These are phyloP conservation scores for Drosophila melanocephala DNA, from an alignment of 2,888 invertebrate species.

Conservation along the genomic window DNA sequence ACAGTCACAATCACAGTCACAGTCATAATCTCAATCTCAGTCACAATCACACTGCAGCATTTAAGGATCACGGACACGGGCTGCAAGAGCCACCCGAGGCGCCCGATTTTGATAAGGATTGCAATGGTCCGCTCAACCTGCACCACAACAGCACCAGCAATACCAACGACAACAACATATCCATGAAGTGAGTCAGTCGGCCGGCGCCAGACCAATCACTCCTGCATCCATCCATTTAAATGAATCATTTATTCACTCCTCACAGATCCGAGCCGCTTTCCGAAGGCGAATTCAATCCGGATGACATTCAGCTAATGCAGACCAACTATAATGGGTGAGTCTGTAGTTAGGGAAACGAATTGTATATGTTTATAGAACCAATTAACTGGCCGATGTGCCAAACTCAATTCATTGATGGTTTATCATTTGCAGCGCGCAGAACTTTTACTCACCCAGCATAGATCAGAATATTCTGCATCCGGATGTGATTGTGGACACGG, in stretches of 20 bases:
- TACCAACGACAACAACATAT: constrained; percentile 77
- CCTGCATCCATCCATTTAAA: neutral
- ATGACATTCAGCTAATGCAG: constrained; percentile 84
- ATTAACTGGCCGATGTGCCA: neutral
- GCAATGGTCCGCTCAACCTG: constrained; percentile 80
- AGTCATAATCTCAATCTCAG: constrained; percentile 36
- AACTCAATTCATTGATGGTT: neutral
- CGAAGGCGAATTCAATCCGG: constrained; percentile 84
- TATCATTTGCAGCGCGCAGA: constrained; percentile 76
- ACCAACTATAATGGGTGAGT: constrained; percentile 84
- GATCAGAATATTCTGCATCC: constrained; percentile 84
- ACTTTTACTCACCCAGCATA: constrained; percentile 83
- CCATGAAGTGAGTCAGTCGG: constrained; percentile 79
- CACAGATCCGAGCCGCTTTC: constrained; percentile 84
- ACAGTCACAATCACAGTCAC: constrained; percentile 38
- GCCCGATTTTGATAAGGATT: constrained; percentile 77
- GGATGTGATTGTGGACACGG: constrained; percentile 85
- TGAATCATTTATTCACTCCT: neutral
- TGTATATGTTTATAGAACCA: neutral
- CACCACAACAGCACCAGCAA: constrained; percentile 62
- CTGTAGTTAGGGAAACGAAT: neutral
- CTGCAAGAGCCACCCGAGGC: constrained; percentile 61
- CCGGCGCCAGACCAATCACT: neutral
- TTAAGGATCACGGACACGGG: constrained; percentile 50
- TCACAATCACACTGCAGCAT: constrained; percentile 46